These are phyloP conservation scores for Zaprionus tsacasi DNA, from an alignment of 1,140 invertebrate species.

Conservation along the genomic window DNA sequence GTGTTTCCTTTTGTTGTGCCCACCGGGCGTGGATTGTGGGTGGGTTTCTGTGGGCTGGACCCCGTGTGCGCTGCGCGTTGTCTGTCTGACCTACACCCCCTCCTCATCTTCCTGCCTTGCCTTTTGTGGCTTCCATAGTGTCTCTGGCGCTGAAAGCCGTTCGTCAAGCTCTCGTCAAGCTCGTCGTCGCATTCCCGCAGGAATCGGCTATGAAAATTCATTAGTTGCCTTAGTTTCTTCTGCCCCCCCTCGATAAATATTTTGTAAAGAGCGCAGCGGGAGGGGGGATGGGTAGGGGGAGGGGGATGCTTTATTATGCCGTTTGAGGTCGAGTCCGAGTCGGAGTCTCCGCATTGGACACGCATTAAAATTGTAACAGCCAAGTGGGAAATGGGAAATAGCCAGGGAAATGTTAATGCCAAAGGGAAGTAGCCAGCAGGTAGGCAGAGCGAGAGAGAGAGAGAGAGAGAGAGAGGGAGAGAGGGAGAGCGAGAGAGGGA, in stretches of 20 bases:
- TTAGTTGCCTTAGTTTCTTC: conserved; percentile 66
- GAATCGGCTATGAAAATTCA: conserved; percentile 76
- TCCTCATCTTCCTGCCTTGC: conserved; percentile 3
- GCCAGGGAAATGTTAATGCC: conserved; percentile 28
- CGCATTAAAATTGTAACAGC: conserved; percentile 76
- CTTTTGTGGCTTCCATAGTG: conserved; percentile 69
- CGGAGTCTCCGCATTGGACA: conserved; percentile 25
- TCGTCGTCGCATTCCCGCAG: conserved; percentile 60
- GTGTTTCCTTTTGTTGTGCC: conserved; percentile 70
- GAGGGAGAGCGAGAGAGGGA: conserved; percentile 12
- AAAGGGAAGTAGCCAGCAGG: conserved; percentile 19
- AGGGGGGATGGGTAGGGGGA: too few species aligned
- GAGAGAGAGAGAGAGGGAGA: conserved; percentile 6
- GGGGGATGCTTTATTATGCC: conserved; percentile 65
- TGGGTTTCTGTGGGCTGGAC: conserved; percentile 18
- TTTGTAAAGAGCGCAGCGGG: conserved; percentile 45
- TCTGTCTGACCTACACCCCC: conserved; percentile 28
- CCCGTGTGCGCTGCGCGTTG: background rate
- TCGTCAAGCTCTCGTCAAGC: background rate
- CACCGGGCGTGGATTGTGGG: conserved; percentile 30
- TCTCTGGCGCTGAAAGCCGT: conserved; percentile 45
- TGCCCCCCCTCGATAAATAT: conserved; percentile 30
- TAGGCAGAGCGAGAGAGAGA: background rate
- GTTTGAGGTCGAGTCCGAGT: conserved; percentile 48
- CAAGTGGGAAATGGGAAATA: conserved; percentile 15